These are phyloP conservation scores for Paedocypris sp. DNA, from an alignment of 2,113 vertebrate genomes.

Conservation along the genomic window DNA sequence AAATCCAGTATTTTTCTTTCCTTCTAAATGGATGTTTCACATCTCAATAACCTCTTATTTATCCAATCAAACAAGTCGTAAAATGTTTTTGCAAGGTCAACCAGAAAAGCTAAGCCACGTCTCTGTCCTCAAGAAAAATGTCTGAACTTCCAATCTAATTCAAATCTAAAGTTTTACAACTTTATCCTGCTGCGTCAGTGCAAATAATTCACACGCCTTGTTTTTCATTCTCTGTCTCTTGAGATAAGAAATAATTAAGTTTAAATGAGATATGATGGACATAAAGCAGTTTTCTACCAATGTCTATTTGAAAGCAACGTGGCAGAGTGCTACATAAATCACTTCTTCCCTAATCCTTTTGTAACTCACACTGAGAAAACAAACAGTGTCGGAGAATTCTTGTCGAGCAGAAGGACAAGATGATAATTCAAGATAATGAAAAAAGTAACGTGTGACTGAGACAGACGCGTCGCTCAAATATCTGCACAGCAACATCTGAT, in stretches of 20 bases:
- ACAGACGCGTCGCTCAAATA: too few relatives aligned
- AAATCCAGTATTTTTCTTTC: too few relatives aligned
- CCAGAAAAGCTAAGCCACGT: too few relatives aligned
- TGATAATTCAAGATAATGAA: neutral
- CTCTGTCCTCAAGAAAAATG: too few relatives aligned
- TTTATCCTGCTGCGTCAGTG: neutral
- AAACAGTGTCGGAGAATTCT: neutral
- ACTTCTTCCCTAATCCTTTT: neutral
- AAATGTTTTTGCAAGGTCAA: too few relatives aligned
- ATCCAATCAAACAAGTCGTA: too few relatives aligned
- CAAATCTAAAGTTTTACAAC: neutral
- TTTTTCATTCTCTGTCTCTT: neutral
- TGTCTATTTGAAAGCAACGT: neutral
- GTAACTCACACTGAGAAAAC: neutral
- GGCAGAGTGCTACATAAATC: conserved; percentile 10
- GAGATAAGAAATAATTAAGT: conserved; percentile 1
- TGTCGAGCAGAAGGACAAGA: neutral
- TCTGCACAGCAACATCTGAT: too few relatives aligned
- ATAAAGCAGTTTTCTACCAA: conserved; percentile 21
- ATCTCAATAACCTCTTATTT: too few relatives aligned
- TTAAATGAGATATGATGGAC: neutral
- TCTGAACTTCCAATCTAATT: too few relatives aligned
- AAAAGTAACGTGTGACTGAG: neutral
- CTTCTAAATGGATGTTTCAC: too few relatives aligned
- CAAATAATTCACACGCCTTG: neutral